Percentiles rank a stretch among this genome's conserved stretches.
phyloP scores from a whole-genome alignment of 1,140 invertebrate species.

The Schlechtendalia chinensis region DNA sequence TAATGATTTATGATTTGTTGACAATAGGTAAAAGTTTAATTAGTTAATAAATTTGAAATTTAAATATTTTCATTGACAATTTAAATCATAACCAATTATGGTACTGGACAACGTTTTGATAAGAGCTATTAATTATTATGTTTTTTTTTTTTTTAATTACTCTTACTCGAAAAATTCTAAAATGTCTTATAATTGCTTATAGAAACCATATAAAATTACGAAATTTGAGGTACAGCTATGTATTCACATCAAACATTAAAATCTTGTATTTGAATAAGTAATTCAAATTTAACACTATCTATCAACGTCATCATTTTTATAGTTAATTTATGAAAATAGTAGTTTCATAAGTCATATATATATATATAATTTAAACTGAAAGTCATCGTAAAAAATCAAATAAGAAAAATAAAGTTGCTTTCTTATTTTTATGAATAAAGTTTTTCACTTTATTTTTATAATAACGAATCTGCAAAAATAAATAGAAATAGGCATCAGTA shows the following conservation, averaged over 20 bases:
- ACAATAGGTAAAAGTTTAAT: no score
- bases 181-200: no score
- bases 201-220: no score
- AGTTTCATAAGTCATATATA: neutral
- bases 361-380: neutral
- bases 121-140: no score
- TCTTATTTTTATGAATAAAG: neutral
- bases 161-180: no score
- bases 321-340: neutral
- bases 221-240: no score
- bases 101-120: no score
- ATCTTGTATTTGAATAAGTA: neutral
- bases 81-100: no score
- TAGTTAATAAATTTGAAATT: no score
- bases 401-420: neutral
- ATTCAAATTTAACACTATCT: conserved; percentile 17
- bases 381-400: conserved; percentile 26
- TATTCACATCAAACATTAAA: neutral
- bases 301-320: conserved; percentile 13
- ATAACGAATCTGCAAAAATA: neutral
- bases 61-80: no score
- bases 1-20: no score
- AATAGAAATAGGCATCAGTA: no score
- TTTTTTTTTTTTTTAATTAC: neutral
- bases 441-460: conserved; percentile 24